These are phyloP conservation scores for Sinodicranocentrus sp. DNA, from an alignment of 2,888 invertebrate species.

Conservation along the genomic window DNA sequence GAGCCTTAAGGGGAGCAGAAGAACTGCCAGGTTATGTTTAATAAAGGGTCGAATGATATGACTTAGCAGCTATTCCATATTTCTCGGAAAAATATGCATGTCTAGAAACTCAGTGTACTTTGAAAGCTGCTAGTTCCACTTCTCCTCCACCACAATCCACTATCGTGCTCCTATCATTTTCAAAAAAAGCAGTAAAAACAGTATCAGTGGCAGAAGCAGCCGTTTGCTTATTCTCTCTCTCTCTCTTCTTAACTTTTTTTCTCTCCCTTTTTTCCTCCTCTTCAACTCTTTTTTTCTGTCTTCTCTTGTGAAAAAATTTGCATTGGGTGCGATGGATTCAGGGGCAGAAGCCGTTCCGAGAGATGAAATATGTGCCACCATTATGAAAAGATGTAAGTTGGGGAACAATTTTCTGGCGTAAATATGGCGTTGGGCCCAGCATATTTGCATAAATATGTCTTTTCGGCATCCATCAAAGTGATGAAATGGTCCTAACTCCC, in stretches of 20 bases:
- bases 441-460: slow-evolving; percentile 77
- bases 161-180: slow-evolving; percentile 23
- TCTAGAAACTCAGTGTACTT: slow-evolving; percentile 28
- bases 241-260: slow-evolving; percentile 34
- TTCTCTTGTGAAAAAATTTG: slow-evolving; percentile 71
- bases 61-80: slow-evolving; percentile 1
- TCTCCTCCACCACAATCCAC: slow-evolving; percentile 20
- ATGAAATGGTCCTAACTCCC: slow-evolving; percentile 75
- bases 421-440: slow-evolving; percentile 76
- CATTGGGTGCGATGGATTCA: slow-evolving; percentile 76
- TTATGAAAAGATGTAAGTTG: slow-evolving; percentile 76
- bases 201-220: slow-evolving; percentile 56
- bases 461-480: slow-evolving; percentile 76
- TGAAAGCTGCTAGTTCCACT: slow-evolving; percentile 44
- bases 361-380: slow-evolving; percentile 76
- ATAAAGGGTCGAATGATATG: slow-evolving; percentile 26
- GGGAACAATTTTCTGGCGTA: slow-evolving; percentile 74
- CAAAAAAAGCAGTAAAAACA: slow-evolving; percentile 36
- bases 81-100: slow-evolving; percentile 42
- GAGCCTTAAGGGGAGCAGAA: slow-evolving; percentile 2
- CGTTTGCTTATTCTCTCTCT: slow-evolving; percentile 45
- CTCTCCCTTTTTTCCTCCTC: slow-evolving; percentile 19
- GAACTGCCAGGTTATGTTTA: slow-evolving; percentile 38
- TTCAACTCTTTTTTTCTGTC: slow-evolving; percentile 39
- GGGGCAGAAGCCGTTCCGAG: slow-evolving; percentile 72